Base-by-base conservation (phyloP, 1,140 invertebrate species). In the Chrysomallon squamiferum region DNA sequence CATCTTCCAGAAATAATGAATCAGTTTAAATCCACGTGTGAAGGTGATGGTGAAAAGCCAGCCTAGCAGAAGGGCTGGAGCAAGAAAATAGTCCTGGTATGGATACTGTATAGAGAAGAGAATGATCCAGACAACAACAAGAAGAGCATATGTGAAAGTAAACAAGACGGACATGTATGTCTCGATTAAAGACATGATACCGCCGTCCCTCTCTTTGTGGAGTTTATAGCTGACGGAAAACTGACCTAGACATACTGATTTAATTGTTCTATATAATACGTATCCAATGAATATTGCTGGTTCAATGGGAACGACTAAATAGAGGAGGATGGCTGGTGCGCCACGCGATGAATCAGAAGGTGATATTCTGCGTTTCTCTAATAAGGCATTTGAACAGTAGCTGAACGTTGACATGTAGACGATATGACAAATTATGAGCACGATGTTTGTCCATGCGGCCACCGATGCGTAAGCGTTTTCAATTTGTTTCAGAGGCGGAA, bases 1-100 rank as follows among this genome's bases (percentile, higher is more conserved):
- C 74, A 84, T 76, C 38, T 71, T 56, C 71, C 77, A 82, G 65
- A 82, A 84, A 49, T 79, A 79, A 67, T 81, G 77, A 29, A 84
- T 75, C 3, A 62, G 54, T 56, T 75, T 72, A 43, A 82, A 79
- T 9, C 78, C 82, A 15, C 79, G 58, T 3, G 80, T 82, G 59
- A 79, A 81, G 5, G 68, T 49, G 22, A 84, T 77, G 15, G 75
- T 71, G 27, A 72, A 64, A 13, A 81, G 60, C 82, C 82, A 84
- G 35, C 81, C 81, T 1, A 82, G 43, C 30, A 75, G 74, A 1
- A 82, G 57, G 9, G 73, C 60, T 0, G 74, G 35, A 2, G 81
- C 62, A 3, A 83, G 62, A 27, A 80, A 47, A 54, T 79, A 77
- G 32, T 80, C 77, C 38, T 77, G 78, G 56, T 71, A 68, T 2